Conservation (phyloP, 2,113 vertebrate species). For the Physeter macrocephalus region DNA sequence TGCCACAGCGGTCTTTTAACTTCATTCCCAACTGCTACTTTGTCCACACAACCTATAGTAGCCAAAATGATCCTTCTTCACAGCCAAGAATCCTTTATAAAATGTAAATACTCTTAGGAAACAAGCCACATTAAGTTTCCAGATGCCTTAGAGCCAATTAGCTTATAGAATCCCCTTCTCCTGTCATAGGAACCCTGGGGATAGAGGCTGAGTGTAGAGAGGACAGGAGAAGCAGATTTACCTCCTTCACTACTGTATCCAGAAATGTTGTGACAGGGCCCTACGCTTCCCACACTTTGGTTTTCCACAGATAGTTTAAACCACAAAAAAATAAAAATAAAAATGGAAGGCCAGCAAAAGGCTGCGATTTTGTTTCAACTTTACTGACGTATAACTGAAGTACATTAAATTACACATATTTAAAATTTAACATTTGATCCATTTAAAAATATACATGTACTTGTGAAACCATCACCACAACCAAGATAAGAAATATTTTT, state of each 20-base stretch:
- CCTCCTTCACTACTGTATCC: not conserved
- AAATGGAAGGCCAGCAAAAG: not conserved
- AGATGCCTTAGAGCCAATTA: not conserved
- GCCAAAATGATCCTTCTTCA: not conserved
- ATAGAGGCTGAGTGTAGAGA: not conserved
- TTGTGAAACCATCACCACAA: not conserved
- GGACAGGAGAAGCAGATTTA: not conserved
- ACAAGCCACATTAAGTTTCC: not conserved
- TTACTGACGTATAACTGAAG: not conserved
- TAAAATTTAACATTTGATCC: not conserved
- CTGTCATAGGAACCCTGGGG: not conserved
- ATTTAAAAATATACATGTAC: not conserved
- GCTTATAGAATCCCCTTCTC: not conserved
- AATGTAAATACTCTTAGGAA: not conserved
- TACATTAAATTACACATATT: not conserved
- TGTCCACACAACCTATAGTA: not conserved
- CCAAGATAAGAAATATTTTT: not conserved
- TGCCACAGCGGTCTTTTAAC: not conserved
- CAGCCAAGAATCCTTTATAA: not conserved
- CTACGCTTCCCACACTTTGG: not conserved
- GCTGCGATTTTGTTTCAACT: not conserved
- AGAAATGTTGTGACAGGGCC: not conserved
- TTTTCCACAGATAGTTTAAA: not conserved
- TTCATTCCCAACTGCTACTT: not conserved
- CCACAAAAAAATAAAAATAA: not conserved